Conservation (phyloP, 2,797 vertebrate genomes). For the Sebastes ruberrimus region DNA sequence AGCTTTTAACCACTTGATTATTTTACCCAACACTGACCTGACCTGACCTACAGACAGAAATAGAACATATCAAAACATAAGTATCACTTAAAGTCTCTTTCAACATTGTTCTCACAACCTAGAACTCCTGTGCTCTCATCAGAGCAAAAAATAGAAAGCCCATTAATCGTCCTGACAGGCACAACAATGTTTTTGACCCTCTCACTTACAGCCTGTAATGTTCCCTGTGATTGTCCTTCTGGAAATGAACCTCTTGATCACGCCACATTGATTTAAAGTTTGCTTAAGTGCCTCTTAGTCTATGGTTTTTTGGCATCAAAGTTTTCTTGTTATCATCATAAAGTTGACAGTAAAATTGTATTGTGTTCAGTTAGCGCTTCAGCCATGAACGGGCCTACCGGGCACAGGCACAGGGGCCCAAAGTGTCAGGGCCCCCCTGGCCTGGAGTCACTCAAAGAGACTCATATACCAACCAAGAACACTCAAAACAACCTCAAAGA, state of each 20-base stretch:
- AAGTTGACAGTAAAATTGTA: rapidly evolving
- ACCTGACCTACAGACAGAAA: not conserved
- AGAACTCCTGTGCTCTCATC: not conserved
- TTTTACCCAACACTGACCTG: not conserved
- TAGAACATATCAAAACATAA: not conserved
- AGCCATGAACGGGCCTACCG: no score
- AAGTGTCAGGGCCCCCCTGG: no score
- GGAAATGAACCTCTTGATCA: constrained; percentile 22
- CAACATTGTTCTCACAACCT: not conserved
- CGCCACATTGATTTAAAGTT: not conserved
- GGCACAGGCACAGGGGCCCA: no score
- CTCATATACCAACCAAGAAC: no score
- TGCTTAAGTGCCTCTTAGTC: not conserved
- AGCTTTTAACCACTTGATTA: not conserved
- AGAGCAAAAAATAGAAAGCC: not conserved
- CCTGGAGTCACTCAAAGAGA: no score
- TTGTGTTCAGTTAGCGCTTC: no score
- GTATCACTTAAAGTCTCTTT: not conserved
- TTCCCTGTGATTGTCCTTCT: not conserved
- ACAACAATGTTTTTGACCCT: constrained; percentile 16
- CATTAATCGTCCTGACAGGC: constrained; percentile 16
- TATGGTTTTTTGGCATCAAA: not conserved
- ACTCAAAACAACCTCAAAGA: no score
- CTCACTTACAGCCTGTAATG: not conserved
- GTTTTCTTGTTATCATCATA: not conserved